phyloP scores from a whole-genome alignment of 1,140 invertebrate genomes.

The Chymomyza costata region DNA sequence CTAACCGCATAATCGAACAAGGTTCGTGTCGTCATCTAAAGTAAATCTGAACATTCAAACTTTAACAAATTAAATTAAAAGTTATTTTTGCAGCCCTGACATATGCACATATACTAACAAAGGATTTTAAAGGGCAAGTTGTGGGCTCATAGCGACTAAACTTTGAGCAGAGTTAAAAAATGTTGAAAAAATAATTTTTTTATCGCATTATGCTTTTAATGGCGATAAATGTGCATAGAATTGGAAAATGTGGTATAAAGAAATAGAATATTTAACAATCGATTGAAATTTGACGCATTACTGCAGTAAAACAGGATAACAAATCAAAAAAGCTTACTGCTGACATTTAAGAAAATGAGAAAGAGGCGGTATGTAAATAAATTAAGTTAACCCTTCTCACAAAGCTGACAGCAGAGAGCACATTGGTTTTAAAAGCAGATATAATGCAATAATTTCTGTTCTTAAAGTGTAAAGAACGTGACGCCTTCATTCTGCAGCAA shows the following conservation, averaged over 20 bases:
- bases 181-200: conserved; percentile 61
- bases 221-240: conserved; percentile 65
- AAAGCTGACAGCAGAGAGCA: conserved; percentile 43
- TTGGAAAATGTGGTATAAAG: conserved; percentile 31
- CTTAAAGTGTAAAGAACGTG: too few species aligned
- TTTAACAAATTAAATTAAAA: too few species aligned
- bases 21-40: too few species aligned
- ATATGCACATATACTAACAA: background rate
- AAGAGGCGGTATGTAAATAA: conserved; percentile 26
- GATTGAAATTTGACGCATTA: conserved; percentile 50
- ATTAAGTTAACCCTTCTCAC: conserved; percentile 57
- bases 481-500: too few species aligned
- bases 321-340: conserved; percentile 32
- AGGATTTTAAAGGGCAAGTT: conserved; percentile 61
- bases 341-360: conserved; percentile 37
- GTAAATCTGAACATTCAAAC: too few species aligned
- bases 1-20: too few species aligned
- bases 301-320: conserved; percentile 46
- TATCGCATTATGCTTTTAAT: conserved; percentile 70
- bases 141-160: conserved; percentile 58
- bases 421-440: too few species aligned
- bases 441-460: too few species aligned
- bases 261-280: too few species aligned
- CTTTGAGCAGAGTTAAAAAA: conserved; percentile 53
- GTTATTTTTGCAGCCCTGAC: too few species aligned